Percentiles rank a stretch among this genome's conserved stretches.
These are phyloP conservation scores for Scaptomyza caliginosa DNA, from an alignment of 2,888 invertebrate species.

Conservation along the genomic window DNA sequence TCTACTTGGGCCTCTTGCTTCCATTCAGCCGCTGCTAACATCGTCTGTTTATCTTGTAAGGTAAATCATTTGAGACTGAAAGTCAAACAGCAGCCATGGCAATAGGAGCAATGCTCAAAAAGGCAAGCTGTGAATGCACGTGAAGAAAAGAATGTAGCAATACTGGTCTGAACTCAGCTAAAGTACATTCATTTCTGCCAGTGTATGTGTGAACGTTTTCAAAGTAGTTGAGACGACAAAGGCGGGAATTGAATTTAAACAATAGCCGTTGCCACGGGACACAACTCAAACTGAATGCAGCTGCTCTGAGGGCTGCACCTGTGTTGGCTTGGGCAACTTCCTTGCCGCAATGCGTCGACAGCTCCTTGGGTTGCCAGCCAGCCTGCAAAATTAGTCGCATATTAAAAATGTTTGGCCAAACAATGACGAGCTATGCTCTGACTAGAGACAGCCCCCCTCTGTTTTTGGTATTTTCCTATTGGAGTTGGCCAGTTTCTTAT, in stretches of 20 bases:
- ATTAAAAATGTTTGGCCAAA: slow-evolving; percentile 78
- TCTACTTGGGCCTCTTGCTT: slow-evolving; percentile 53
- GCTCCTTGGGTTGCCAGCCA: slow-evolving; percentile 12
- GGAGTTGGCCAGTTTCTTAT: slow-evolving; percentile 12
- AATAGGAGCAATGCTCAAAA: slow-evolving; percentile 9
- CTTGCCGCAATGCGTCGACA: slow-evolving; percentile 73
- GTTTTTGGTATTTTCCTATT: background rate
- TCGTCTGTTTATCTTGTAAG: slow-evolving; percentile 74
- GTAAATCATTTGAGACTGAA: slow-evolving; percentile 80
- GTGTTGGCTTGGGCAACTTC: slow-evolving; percentile 2
- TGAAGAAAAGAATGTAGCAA: no score
- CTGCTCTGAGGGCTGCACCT: slow-evolving; percentile 12
- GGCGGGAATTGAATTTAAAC: slow-evolving; percentile 77
- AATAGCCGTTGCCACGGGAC: slow-evolving; percentile 70
- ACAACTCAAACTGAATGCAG: slow-evolving; percentile 35
- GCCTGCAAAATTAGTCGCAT: slow-evolving; percentile 74
- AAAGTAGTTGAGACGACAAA: slow-evolving; percentile 78
- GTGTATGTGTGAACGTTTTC: slow-evolving; percentile 53
- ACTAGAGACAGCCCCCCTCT: slow-evolving; percentile 3
- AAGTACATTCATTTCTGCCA: background rate
- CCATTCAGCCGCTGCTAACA: slow-evolving; percentile 37
- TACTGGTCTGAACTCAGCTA: no score
- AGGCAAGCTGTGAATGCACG: background rate
- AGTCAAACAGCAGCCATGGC: slow-evolving; percentile 67
- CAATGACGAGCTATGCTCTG: slow-evolving; percentile 56